Evolutionary conservation across 1,140 invertebrate genomes (phyloP).

Genomic region (Calliphora vicina): DNA sequence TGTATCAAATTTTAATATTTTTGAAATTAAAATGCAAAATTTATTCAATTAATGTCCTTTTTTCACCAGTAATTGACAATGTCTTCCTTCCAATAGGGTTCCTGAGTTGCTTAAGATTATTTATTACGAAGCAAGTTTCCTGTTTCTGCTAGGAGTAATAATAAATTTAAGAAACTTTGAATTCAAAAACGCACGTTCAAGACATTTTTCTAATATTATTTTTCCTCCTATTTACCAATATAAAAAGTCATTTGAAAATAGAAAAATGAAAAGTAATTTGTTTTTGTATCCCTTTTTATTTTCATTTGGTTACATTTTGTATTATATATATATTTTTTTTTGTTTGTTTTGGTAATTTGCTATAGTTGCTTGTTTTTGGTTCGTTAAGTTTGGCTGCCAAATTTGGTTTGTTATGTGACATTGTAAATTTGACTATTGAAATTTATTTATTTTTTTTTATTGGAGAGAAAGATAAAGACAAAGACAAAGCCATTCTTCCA

Average conservation of each 20-base stretch:
- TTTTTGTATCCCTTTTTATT: not conserved
- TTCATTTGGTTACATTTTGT: not conserved
- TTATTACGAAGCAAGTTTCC: too few relatives aligned
- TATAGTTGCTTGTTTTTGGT: conserved; percentile 13
- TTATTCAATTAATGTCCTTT: too few relatives aligned
- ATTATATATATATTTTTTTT: not conserved
- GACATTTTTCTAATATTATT: not conserved
- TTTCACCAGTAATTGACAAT: too few relatives aligned
- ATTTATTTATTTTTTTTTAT: not conserved
- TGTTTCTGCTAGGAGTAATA: too few relatives aligned
- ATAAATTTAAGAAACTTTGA: too few relatives aligned
- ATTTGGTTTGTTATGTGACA: conserved; percentile 26
- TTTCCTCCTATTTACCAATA: not conserved
- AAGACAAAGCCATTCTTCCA: not conserved
- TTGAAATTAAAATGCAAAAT: too few relatives aligned
- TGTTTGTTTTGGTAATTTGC: not conserved
- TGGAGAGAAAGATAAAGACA: not conserved
- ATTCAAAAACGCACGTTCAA: too few relatives aligned
- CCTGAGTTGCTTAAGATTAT: too few relatives aligned
- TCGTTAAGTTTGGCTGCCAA: conserved; percentile 18
- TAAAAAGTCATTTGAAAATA: not conserved
- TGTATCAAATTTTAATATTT: too few relatives aligned
- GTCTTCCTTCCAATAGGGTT: too few relatives aligned
- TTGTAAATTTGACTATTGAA: conserved; percentile 19
- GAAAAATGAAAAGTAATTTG: not conserved